phyloP scores from a whole-genome alignment of 2,797 vertebrate species.

The Uromys caudimaculatus region DNA sequence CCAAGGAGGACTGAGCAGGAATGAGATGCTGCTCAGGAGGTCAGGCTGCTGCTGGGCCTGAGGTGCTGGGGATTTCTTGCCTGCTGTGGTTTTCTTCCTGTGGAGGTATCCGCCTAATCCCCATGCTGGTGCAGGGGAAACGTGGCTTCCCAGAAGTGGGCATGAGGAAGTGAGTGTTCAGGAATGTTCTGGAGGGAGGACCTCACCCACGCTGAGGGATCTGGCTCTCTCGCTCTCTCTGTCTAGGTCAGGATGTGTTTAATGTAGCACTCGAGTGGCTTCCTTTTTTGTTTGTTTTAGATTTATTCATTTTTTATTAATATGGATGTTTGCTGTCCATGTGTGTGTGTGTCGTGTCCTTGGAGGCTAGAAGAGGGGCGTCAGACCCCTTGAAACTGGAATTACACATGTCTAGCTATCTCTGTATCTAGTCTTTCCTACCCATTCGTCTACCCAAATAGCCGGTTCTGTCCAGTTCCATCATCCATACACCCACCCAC shows the following conservation, averaged over 20 bases:
- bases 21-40: fast-evolving
- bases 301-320: not conserved
- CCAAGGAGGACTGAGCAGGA: not conserved
- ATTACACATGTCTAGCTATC: not conserved
- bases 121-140: not conserved
- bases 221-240: fast-evolving
- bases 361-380: not conserved
- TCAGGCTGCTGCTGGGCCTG: fast-evolving
- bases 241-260: fast-evolving
- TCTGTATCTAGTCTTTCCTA: too few relatives aligned
- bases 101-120: fast-evolving
- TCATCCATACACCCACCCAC: not conserved
- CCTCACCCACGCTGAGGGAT: not conserved
- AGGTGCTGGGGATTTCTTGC: not conserved
- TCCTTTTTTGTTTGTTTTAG: not conserved
- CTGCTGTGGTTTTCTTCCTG: not conserved
- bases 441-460: fast-evolving
- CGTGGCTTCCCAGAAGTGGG: not conserved
- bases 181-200: not conserved
- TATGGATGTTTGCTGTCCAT: not conserved
- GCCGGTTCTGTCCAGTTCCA: not conserved
- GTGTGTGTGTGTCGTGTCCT: not conserved
- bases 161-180: not conserved
- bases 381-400: not conserved
- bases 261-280: not conserved